Evolutionary conservation across 2,113 vertebrate species (phyloP).

Genomic region (Actenoides hombroni): DNA sequence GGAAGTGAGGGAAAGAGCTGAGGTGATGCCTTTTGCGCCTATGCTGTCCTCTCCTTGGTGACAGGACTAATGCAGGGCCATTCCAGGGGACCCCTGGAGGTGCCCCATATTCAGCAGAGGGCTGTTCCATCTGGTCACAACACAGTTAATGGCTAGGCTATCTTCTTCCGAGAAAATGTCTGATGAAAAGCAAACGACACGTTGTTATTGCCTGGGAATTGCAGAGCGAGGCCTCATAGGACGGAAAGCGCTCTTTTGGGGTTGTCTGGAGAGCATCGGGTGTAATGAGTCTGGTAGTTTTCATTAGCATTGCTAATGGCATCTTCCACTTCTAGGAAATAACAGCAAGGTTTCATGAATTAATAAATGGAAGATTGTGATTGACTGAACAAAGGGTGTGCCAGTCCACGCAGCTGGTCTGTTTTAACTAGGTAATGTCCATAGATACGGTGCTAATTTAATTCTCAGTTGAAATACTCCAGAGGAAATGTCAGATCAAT

Average conservation of each 20-base stretch:
- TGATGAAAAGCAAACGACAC: neutral
- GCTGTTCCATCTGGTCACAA: neutral
- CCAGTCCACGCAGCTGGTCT: constrained; percentile 19
- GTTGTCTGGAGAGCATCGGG: neutral
- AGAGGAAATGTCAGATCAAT: constrained; percentile 67
- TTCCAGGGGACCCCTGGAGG: neutral
- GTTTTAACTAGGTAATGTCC: constrained; percentile 52
- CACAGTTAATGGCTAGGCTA: neutral
- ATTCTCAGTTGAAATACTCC: constrained; percentile 64
- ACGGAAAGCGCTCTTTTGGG: neutral
- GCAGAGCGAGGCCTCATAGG: neutral
- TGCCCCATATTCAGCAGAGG: neutral
- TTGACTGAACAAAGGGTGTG: constrained; percentile 50
- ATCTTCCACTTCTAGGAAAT: constrained; percentile 43
- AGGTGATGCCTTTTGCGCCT: neutral
- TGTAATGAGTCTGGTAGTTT: constrained; percentile 16
- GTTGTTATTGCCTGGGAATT: neutral
- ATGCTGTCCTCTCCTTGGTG: neutral
- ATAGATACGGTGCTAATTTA: constrained; percentile 37
- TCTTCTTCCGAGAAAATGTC: neutral
- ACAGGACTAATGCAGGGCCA: neutral
- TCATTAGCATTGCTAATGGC: constrained; percentile 61
- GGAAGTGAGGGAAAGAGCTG: neutral
- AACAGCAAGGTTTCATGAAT: constrained; percentile 52
- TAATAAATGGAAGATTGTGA: constrained; percentile 51